Percentiles rank a stretch among this genome's conserved stretches.
phyloP scores from a whole-genome alignment of 2,113 vertebrate species.

The Indicator indicator region DNA sequence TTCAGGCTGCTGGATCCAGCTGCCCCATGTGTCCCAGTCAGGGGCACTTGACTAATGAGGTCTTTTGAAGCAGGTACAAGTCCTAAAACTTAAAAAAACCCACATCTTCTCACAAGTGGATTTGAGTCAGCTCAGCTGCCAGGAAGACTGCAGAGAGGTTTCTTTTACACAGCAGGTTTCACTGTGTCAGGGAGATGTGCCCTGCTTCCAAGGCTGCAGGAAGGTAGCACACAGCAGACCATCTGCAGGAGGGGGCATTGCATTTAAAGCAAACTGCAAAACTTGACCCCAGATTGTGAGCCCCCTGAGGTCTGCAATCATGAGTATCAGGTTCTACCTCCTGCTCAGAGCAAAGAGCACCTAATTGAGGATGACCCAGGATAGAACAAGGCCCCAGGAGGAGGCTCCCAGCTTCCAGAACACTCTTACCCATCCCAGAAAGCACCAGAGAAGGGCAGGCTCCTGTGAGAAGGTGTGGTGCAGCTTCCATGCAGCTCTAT shows the following conservation, averaged over 20 bases:
- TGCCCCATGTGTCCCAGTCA: not conserved
- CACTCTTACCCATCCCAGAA: not conserved
- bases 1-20: not conserved
- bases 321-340: accelerated
- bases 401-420: not conserved
- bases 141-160: not conserved
- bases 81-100: not conserved
- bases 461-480: not conserved
- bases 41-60: not conserved
- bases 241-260: accelerated
- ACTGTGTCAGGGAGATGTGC: not conserved
- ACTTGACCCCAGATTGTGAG: not conserved
- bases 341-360: not conserved
- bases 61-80: not conserved
- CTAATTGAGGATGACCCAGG: not conserved
- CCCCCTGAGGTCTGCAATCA: not conserved
- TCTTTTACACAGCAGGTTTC: not conserved
- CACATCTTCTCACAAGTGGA: not conserved
- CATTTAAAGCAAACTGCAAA: not conserved
- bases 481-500: not conserved
- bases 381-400: accelerated
- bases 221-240: not conserved
- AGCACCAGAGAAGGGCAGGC: not conserved
- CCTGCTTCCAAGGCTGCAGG: not conserved
- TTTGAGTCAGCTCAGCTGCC: not conserved